Percentiles rank a stretch among this genome's conserved stretches.
These are phyloP conservation scores for Dasyprocta punctata DNA, from an alignment of 2,113 vertebrate species.

Conservation along the genomic window DNA sequence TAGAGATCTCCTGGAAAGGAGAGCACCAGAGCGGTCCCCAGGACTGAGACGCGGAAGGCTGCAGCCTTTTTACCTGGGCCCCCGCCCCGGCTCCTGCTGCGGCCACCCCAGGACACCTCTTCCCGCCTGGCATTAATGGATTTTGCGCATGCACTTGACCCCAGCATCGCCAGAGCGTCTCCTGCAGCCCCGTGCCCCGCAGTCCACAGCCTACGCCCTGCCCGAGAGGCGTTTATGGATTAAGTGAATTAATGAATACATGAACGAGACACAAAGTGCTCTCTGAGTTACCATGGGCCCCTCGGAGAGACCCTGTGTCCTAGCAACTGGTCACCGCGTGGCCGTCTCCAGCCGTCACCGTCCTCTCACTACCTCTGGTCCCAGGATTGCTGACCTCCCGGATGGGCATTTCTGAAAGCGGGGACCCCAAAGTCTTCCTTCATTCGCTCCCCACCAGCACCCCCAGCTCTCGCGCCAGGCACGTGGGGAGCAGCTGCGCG, in stretches of 20 bases:
- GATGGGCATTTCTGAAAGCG: not conserved
- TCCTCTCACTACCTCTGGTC: not conserved
- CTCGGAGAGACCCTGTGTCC: slow-evolving; percentile 39
- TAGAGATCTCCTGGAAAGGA: not conserved
- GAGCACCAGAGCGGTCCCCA: fast-evolving
- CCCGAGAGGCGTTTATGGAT: slow-evolving; percentile 59
- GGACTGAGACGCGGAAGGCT: fast-evolving
- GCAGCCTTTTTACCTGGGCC: not conserved
- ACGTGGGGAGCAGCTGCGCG: not conserved
- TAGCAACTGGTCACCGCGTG: slow-evolving; percentile 55
- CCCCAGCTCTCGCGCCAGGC: not conserved
- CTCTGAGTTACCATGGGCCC: slow-evolving; percentile 58
- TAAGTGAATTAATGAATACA: slow-evolving; percentile 77
- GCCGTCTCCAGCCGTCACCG: not conserved
- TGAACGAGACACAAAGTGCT: slow-evolving; percentile 57
- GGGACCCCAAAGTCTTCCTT: not conserved
- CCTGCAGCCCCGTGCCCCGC: not conserved
- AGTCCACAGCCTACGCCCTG: not conserved
- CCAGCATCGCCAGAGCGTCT: not conserved
- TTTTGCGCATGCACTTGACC: not conserved
- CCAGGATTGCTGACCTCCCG: not conserved
- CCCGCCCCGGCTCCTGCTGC: not conserved
- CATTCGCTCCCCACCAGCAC: not conserved
- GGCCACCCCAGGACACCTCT: fast-evolving
- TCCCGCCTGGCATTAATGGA: not conserved